These are phyloP conservation scores for Tetragnatha montana DNA, from an alignment of 2,888 invertebrate genomes.

Conservation along the genomic window DNA sequence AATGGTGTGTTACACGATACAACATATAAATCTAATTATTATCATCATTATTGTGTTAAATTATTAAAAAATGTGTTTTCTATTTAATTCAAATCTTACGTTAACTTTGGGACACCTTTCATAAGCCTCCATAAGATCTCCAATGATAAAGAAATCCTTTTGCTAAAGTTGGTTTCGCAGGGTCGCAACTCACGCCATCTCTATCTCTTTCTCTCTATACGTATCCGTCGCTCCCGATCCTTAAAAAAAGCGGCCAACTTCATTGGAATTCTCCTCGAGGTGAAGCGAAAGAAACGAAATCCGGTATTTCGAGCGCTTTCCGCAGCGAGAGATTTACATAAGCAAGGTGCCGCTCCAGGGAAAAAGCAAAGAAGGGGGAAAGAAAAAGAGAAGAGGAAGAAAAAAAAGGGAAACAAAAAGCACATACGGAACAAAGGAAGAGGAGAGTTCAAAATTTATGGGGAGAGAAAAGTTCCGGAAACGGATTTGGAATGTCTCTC, in stretches of 20 bases:
- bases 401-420: not conserved
- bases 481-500: conserved; percentile 58
- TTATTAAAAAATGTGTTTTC: too few relatives aligned
- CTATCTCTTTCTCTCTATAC: too few relatives aligned
- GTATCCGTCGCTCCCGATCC: not conserved
- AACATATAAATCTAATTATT: too few relatives aligned
- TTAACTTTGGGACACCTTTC: too few relatives aligned
- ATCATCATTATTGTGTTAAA: too few relatives aligned
- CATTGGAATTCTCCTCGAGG: not conserved
- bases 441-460: conserved; percentile 55
- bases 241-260: not conserved
- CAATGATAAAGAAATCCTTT: too few relatives aligned
- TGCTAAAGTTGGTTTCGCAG: too few relatives aligned
- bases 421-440: not conserved
- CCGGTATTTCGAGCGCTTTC: conserved; percentile 9
- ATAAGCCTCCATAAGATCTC: too few relatives aligned
- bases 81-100: too few relatives aligned
- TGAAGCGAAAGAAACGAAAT: conserved; percentile 12
- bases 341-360: conserved; percentile 21
- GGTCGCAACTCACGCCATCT: too few relatives aligned
- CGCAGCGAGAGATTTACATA: conserved; percentile 22
- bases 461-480: conserved; percentile 57
- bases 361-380: not conserved
- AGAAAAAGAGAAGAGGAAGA: conserved; percentile 9
- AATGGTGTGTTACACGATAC: too few relatives aligned